Conservation (phyloP, 2,797 vertebrate genomes). For the Micrastur ruficollis region DNA sequence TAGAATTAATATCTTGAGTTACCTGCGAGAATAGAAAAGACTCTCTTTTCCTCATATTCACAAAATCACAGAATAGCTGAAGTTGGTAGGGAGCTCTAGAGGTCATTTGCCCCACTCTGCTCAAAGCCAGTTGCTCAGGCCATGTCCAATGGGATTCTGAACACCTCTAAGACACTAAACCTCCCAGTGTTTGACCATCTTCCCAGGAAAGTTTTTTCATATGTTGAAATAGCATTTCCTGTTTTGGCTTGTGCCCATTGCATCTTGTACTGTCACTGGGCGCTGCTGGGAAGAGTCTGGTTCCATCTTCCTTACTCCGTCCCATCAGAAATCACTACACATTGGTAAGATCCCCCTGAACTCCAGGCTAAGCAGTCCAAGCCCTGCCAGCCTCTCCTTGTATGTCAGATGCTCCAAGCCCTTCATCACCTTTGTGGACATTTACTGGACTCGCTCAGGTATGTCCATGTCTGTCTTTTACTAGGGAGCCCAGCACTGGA, state of each 20-base stretch:
- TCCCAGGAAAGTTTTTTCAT: neutral
- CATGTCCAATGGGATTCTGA: neutral
- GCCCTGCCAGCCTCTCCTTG: neutral
- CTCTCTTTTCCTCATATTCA: neutral
- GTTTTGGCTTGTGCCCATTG: neutral
- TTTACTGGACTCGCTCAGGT: accelerated
- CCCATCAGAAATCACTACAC: too few relatives aligned
- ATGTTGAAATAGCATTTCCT: neutral
- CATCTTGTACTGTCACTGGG: neutral
- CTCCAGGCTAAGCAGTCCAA: neutral
- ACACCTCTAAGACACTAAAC: neutral
- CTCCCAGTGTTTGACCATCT: neutral
- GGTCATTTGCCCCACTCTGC: neutral
- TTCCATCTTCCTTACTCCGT: neutral
- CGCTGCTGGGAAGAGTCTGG: neutral
- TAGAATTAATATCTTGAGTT: neutral
- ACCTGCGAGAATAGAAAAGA: neutral
- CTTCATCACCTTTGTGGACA: neutral
- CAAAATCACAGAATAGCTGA: neutral
- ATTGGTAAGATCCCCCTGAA: neutral
- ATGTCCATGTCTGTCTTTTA: neutral
- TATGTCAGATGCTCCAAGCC: neutral
- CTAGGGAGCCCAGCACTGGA: neutral
- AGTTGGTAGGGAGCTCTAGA: neutral
- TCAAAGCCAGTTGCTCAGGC: neutral